Evolutionary conservation across 2,888 invertebrate species (phyloP), one percentile per base, ranked within the genome.

Genomic region (Bombyx huttoni): DNA sequence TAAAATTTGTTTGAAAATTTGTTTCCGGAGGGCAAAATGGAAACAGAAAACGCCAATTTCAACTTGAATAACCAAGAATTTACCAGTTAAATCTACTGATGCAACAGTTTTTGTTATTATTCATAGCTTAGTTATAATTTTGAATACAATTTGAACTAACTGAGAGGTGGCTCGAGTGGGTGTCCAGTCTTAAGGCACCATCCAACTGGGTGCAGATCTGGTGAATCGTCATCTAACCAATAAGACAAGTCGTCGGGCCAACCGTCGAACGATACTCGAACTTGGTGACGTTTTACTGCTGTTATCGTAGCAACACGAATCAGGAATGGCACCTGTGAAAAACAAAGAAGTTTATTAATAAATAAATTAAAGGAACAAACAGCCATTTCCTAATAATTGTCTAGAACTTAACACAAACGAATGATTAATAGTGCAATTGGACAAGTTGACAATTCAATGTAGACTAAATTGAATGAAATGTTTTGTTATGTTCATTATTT

Each of bases 111-210:
- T 24, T 24, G 5, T 24, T 24, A 24, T 24, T 24, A 3, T 24
- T 24, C 24, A 24, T 24, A 24, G 5, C 5, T 24, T 24, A 2
- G 5, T 24, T 24, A 24, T 24, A 7, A 45, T 12, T 48, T 7
- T 1, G 24, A n/a, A 47, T 24, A 8, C 13, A 12, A 3, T n/a
- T n/a, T 46, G 8, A 50, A 85, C 91, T 91, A 75, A 92, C 94
- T 93, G 48, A 96, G 89, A 12, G 97, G 97, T 9, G 94, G 92
- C 74, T 96, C 95, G 34, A 98, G 81, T 0, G 94, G 94, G 76
- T 98, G 97, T 1, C 93, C 94, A 0, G 97, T 97, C 81, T 95
- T 95, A 58, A 92, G 90, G 74, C 97, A 96, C 97, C 97, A 98
- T 45, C 95, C 95, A 57, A 95, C 92, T 0, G 98, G 98, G 86